Evolutionary conservation across 2,113 vertebrate genomes (phyloP), one percentile per base, ranked within the genome.

Genomic region (Scortum barcoo): DNA sequence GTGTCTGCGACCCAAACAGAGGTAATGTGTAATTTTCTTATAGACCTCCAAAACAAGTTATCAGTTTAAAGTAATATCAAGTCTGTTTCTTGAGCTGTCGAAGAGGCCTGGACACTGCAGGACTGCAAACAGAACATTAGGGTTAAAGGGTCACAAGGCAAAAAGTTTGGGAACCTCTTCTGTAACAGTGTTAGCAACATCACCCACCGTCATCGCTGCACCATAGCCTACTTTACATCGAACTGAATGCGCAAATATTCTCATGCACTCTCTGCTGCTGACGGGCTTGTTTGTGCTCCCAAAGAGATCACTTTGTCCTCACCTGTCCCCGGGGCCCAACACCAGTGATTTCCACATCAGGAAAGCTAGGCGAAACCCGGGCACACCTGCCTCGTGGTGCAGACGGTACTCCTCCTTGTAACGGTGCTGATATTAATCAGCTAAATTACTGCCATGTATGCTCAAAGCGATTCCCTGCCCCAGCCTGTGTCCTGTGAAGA

Each of bases 361-460:
- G 69, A 40, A 71, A 28, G 26, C 22, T 17, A 4, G 12, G 26
- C 50, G 60, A 78, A 73, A 68, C 46, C 26, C 5, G 4, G 12
- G 30, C 57, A 42, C 88, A 92, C 78, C 87, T 86, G 92, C 63
- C 24, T 75, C 44, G 26, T 42, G 33, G 54, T 9, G 5, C 57
- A 69, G 58, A 62, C 12, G 6, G 5, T n/a, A n/a, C n/a, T n/a
- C n/a, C n/a, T 28, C 48, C 20, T 67, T 19, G 20, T 51, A 74
- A 60, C 74, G 22, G 30, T 53, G n/a, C 57, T n/a, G 56, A 63
- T 77, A 80, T 80, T 30, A 78, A 82, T 85, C 58, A 56, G 61
- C 62, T 74, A 38, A 78, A 71, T 77, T 44, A 72, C 70, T 62
- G 40, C 76, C 12, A 53, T 17, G 20, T 61, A 28, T 63, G 20